Evolutionary conservation across 2,113 vertebrate genomes (phyloP).

Genomic region (Heterocephalus glaber): DNA sequence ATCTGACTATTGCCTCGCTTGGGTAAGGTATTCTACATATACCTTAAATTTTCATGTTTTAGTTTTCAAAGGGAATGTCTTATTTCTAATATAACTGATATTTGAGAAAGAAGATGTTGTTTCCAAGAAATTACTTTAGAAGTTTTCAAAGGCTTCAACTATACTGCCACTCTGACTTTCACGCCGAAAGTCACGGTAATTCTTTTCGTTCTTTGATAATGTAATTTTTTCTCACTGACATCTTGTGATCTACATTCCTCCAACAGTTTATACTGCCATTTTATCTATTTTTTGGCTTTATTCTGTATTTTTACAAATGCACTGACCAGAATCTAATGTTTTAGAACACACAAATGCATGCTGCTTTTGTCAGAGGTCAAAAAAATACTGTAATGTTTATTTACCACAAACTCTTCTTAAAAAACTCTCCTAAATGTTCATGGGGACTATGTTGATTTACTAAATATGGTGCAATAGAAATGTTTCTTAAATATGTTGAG

Average conservation of each 20-base stretch:
- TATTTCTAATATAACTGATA: not conserved
- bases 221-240: not conserved
- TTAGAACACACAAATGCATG: not conserved
- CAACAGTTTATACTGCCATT: not conserved
- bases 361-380: not conserved
- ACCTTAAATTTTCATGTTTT: constrained; percentile 7
- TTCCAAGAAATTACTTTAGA: not conserved
- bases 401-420: not conserved
- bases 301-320: not conserved
- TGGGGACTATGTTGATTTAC: not conserved
- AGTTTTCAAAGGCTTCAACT: constrained; percentile 22
- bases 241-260: not conserved
- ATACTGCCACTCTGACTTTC: not conserved
- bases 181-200: not conserved
- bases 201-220: not conserved
- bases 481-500: not conserved
- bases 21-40: not conserved
- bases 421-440: not conserved
- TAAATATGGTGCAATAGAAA: not conserved
- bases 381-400: not conserved
- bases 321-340: not conserved
- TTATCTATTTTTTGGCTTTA: not conserved
- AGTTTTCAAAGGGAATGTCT: not conserved
- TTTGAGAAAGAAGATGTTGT: not conserved
- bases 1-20: not conserved